Evolutionary conservation across 2,113 vertebrate genomes (phyloP), one percentile per base, ranked within the genome.

Genomic region (Tragelaphus strepsiceros): DNA sequence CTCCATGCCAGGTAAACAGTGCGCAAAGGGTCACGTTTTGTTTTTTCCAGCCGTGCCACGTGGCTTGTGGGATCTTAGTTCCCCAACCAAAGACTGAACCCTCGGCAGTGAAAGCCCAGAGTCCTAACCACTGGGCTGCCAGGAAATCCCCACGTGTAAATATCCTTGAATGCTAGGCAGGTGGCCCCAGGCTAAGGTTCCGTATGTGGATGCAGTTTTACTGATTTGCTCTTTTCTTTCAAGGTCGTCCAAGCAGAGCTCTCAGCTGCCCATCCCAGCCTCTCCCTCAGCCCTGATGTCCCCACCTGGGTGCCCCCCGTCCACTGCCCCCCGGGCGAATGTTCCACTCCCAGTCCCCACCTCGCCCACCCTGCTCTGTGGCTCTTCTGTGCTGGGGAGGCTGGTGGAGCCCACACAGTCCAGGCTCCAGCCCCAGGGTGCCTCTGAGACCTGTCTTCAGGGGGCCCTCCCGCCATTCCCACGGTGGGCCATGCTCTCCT

Each of bases 1-100:
- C 14, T 3, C 16, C 6, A 1, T 9, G 71, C 56, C 39, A n/a
- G 24, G 58, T 16, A 3, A 5, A 0, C 3, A 17, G 8, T 2
- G 3, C 15, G 28, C 5, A 15, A 2, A 39, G 67, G 67, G 67
- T 11, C 64, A 71, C 35, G 64, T 7, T 6, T 80, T 80, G 46
- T 30, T 49, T 17, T 11, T 80, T 11, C 28, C 4, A 8, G 26
- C 15, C 10, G 5, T 17, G 8, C 5, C 77, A 2, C 3, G 26
- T 17, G 28, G 77, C 46, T 19, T 49, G 15, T 49, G 46, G 46
- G 46, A 32, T 80, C 46, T 80, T 49, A 80, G 26, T 80, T 80
- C 77, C 46, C 15, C 46, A 49, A 49, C 77, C 43, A 30, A 43
- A 43, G 26, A 80, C 46, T 30, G 26, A 80, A 49, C 77, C 43